A percentile compares a stretch with the other conserved stretches of the same genome.
phyloP scores from a whole-genome alignment of 2,888 invertebrate genomes.

The Drosophila austrosaltans region DNA sequence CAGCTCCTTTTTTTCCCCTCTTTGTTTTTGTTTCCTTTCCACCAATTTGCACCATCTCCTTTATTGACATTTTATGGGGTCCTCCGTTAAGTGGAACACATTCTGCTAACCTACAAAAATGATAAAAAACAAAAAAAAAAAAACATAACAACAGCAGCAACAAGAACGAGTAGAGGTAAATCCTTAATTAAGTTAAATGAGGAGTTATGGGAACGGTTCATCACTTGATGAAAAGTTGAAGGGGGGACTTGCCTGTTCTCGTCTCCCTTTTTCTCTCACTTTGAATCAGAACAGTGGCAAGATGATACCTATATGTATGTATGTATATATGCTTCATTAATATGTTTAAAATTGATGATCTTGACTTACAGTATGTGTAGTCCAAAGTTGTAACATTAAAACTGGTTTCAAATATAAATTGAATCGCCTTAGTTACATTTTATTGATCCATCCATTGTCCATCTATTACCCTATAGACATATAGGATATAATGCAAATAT shows the following conservation, averaged over 20 bases:
- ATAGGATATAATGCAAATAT: no score
- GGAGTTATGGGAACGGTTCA: conserved; percentile 3
- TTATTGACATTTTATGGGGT: conserved; percentile 51
- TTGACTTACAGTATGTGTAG: no score
- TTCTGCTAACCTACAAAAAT: conserved; percentile 41
- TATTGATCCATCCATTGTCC: no score
- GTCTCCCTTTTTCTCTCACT: no score
- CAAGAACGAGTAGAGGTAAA: conserved; percentile 1
- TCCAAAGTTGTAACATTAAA: no score
- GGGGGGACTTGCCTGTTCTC: background rate
- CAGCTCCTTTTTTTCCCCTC: background rate
- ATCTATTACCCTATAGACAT: no score
- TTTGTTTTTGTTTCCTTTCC: background rate
- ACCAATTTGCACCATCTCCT: conserved; percentile 10
- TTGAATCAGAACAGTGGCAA: no score
- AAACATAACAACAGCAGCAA: background rate
- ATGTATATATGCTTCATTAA: no score
- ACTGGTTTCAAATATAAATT: no score
- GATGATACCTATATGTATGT: no score
- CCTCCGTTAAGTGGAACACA: conserved; percentile 50
- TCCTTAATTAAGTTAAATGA: conserved; percentile 9
- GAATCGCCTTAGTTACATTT: no score
- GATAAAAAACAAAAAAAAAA: background rate
- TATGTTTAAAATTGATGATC: no score
- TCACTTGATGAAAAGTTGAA: background rate